Evolutionary conservation across 2,888 invertebrate species (phyloP).

Genomic region (Molorchus minor): DNA sequence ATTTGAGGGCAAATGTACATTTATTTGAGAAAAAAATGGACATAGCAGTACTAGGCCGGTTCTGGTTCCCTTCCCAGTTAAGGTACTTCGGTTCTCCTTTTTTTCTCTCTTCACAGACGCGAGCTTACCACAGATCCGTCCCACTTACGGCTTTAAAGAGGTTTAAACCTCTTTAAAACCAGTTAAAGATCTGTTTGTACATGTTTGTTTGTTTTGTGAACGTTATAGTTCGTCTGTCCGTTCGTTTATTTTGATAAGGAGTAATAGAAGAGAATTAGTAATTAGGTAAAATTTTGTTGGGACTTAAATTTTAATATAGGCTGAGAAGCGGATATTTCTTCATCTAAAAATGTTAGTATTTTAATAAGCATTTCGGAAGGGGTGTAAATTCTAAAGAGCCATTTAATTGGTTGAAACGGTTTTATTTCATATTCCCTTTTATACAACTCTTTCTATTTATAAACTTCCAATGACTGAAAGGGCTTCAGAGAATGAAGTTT

Average conservation of each 20-base stretch:
- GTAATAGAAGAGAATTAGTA: neutral
- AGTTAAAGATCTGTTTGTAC: neutral
- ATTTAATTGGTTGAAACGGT: conserved; percentile 37
- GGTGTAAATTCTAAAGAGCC: conserved; percentile 28
- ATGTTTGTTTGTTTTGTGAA: neutral
- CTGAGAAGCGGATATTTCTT: conserved; percentile 1
- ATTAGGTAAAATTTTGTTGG: neutral
- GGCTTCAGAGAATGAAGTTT: conserved; percentile 38
- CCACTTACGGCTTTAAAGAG: no score
- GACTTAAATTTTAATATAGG: conserved; percentile 11
- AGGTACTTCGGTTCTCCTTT: no score
- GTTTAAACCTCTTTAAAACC: no score
- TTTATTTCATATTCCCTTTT: conserved; percentile 37
- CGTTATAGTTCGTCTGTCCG: no score
- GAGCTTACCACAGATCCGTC: no score
- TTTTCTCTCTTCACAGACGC: no score
- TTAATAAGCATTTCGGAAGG: conserved; percentile 9
- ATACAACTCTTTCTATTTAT: conserved; percentile 36
- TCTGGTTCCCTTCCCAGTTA: no score
- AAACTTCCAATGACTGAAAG: conserved; percentile 36
- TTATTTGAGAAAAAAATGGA: no score
- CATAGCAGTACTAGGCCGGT: no score
- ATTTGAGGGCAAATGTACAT: no score
- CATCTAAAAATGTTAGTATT: conserved; percentile 10
- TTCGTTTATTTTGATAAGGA: neutral